phyloP scores from a whole-genome alignment of 2,113 vertebrate species.

The Hassar affinis region DNA sequence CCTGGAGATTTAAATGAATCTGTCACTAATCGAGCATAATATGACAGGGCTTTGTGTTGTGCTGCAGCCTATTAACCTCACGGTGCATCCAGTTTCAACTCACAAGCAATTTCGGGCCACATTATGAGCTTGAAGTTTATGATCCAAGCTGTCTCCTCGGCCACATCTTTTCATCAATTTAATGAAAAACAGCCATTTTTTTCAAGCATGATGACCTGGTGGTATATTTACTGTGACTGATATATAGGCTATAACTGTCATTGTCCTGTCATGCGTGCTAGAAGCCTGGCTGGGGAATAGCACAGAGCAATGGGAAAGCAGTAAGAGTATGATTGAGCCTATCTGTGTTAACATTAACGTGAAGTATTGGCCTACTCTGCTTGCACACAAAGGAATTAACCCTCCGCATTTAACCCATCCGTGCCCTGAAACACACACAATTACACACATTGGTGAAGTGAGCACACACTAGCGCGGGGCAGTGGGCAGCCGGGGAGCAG shows the following conservation, averaged over 20 bases:
- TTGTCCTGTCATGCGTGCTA: constrained; percentile 23
- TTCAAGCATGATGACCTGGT: constrained; percentile 36
- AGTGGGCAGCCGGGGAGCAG: too few relatives aligned
- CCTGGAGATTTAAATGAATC: constrained; percentile 58
- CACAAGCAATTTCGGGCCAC: constrained; percentile 55
- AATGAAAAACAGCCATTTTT: constrained; percentile 26
- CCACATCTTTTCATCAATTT: background rate
- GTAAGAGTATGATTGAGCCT: background rate
- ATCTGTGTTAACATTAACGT: constrained; percentile 15
- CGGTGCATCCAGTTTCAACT: constrained; percentile 45
- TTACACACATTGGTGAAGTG: too few relatives aligned
- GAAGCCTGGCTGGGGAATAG: constrained; percentile 15
- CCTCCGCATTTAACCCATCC: too few relatives aligned
- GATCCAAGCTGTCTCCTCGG: background rate
- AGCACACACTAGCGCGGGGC: too few relatives aligned
- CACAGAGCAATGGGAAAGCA: background rate
- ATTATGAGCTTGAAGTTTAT: constrained; percentile 48
- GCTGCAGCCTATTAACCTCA: constrained; percentile 49
- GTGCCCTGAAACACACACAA: too few relatives aligned
- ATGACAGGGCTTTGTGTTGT: constrained; percentile 45
- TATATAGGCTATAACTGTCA: constrained; percentile 54
- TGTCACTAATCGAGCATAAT: constrained; percentile 49
- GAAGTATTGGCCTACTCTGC: too few relatives aligned
- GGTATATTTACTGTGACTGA: constrained; percentile 45
- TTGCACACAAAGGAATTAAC: too few relatives aligned